These are phyloP conservation scores for Dioctria linearis DNA, from an alignment of 2,888 invertebrate species.

Conservation along the genomic window DNA sequence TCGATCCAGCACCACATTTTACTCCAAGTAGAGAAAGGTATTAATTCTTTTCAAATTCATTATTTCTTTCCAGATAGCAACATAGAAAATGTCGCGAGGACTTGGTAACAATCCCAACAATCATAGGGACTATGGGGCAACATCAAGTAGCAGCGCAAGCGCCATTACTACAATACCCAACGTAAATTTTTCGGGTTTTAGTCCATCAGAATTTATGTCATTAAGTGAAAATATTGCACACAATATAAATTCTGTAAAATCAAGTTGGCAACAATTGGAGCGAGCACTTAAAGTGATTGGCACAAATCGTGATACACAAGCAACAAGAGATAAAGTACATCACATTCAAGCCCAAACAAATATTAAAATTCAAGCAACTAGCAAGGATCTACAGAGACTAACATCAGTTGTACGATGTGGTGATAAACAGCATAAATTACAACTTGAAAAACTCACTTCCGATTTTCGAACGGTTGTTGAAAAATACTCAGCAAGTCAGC, in stretches of 20 bases:
- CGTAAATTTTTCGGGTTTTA: slow-evolving; percentile 80
- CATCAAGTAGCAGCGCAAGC: slow-evolving; percentile 62
- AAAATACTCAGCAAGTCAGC: slow-evolving; percentile 84
- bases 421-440: slow-evolving; percentile 85
- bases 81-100: slow-evolving; percentile 61
- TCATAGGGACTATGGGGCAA: slow-evolving; percentile 69
- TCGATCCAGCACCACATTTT: neutral
- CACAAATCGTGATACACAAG: slow-evolving; percentile 81
- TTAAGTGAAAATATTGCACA: slow-evolving; percentile 86
- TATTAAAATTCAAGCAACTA: slow-evolving; percentile 81
- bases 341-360: slow-evolving; percentile 83
- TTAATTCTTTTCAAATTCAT: slow-evolving; percentile 1
- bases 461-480: slow-evolving; percentile 86
- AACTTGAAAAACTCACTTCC: slow-evolving; percentile 86
- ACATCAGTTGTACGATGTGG: slow-evolving; percentile 80
- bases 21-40: neutral
- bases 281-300: slow-evolving; percentile 83
- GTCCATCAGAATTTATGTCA: slow-evolving; percentile 83
- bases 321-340: slow-evolving; percentile 79
- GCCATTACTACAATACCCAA: slow-evolving; percentile 73
- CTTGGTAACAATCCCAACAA: slow-evolving; percentile 63
- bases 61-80: neutral
- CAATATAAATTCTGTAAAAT: slow-evolving; percentile 84
- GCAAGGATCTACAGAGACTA: slow-evolving; percentile 81
- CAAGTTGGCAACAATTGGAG: slow-evolving; percentile 81